phyloP scores from a whole-genome alignment of 2,113 vertebrate species.

The Pyrgilauda ruficollis region DNA sequence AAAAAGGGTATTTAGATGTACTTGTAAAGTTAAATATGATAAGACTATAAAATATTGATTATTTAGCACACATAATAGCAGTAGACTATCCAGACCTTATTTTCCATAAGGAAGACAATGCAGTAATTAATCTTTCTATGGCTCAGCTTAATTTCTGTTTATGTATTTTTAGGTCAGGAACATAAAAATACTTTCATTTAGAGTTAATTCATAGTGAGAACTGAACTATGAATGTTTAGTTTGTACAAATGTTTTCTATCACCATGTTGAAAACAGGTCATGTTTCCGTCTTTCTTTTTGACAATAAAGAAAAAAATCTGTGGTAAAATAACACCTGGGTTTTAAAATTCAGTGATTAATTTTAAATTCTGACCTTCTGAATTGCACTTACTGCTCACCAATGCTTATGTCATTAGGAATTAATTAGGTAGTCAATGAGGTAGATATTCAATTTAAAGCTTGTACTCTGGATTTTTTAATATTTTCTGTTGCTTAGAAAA shows the following conservation, averaged over 20 bases:
- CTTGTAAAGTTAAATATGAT: conserved; percentile 68
- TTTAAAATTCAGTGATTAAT: conserved; percentile 72
- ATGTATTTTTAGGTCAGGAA: neutral
- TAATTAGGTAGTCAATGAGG: conserved; percentile 74
- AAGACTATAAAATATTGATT: conserved; percentile 72
- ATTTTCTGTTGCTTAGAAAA: conserved; percentile 66
- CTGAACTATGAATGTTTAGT: conserved; percentile 26
- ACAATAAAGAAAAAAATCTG: conserved; percentile 17
- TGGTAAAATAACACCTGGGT: conserved; percentile 23
- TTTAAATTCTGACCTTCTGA: conserved; percentile 73
- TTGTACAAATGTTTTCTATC: conserved; percentile 24
- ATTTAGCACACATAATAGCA: conserved; percentile 64
- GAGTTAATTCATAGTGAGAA: conserved; percentile 7
- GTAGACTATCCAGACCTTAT: conserved; percentile 55
- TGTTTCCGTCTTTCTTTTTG: conserved; percentile 47
- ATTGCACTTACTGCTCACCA: conserved; percentile 74
- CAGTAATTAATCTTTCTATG: conserved; percentile 64
- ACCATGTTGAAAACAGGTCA: conserved; percentile 30
- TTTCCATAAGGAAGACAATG: conserved; percentile 66
- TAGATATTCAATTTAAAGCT: conserved; percentile 72
- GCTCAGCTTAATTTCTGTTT: conserved; percentile 54
- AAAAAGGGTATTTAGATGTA: conserved; percentile 64
- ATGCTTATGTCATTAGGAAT: conserved; percentile 77
- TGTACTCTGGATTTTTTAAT: conserved; percentile 63
- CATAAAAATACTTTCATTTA: conserved; percentile 19